Evolutionary conservation across 2,113 vertebrate species (phyloP), one percentile per base, ranked within the genome.

Genomic region (Equus quagga): DNA sequence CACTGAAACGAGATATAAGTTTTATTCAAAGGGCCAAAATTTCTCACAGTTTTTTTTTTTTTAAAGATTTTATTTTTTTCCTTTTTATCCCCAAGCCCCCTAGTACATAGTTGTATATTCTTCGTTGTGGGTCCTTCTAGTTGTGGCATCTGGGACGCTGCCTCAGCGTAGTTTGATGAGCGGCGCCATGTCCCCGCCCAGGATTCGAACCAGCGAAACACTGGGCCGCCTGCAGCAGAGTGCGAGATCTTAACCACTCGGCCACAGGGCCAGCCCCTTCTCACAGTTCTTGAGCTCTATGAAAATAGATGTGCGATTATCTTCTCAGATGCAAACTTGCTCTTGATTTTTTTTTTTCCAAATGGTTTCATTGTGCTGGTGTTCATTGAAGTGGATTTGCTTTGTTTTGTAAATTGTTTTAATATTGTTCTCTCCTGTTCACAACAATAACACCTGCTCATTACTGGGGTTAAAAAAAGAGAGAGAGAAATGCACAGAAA

Each of bases 341-440:
- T 91, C 69, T 94, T 84, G 21, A 17, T 56, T 44, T 92, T 89
- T 89, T 80, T 80, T 41, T 56, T 8, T 28, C 82, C 81, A 70
- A 60, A 90, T 72, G 19, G 4, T 80, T 91, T 95, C 64, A 64
- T 70, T 69, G 18, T 87, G 33, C 67, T 60, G 9, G 13, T 91
- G 82, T 94, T 78, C 86, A 60, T 46, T 49, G 26, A 95, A 91
- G 26, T 36, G 28, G 13, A 56, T 84, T 93, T 88, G 26, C 60
- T 91, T 92, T 84, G 6, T 85, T 91, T 79, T 73, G 19, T 73
- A 93, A 82, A 62, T n/a, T 41, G 69, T 87, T 72, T 90, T 81
- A 76, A 82, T 89, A 73, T 14, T 88, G 5, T 62, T 82, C 82
- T 92, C 65, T 88, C 76, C 41, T 84, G 3, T 89, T 94, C 73